Percentiles rank a stretch among this genome's conserved stretches.
Conservation (phyloP, 2,888 invertebrate genomes). For the Philaethria dido region DNA sequence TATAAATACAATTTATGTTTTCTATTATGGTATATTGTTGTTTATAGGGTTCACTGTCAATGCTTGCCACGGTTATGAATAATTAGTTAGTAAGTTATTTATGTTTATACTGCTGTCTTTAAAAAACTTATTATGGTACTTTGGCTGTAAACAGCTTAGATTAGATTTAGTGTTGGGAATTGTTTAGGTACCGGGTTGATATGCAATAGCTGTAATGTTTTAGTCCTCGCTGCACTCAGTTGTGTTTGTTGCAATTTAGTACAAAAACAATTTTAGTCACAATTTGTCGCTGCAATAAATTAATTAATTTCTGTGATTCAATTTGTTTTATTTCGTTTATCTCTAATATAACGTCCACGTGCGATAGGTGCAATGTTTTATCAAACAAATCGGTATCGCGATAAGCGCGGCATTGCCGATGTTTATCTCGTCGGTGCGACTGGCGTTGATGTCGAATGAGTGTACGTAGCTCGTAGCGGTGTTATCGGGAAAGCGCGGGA, state of each 20-base stretch:
- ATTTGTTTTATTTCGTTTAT: constrained; percentile 29
- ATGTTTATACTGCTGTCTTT: constrained; percentile 2
- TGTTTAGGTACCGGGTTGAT: constrained; percentile 22
- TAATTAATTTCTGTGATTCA: constrained; percentile 28
- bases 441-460: constrained; percentile 65
- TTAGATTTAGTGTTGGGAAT: constrained; percentile 18
- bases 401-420: constrained; percentile 56
- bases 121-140: background rate
- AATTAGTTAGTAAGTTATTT: background rate
- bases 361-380: constrained; percentile 51
- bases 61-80: constrained; percentile 28
- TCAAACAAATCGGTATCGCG: constrained; percentile 65
- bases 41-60: constrained; percentile 18
- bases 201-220: constrained; percentile 22
- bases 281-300: constrained; percentile 35
- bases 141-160: background rate
- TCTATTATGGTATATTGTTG: constrained; percentile 5
- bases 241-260: constrained; percentile 35
- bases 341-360: constrained; percentile 22
- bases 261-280: constrained; percentile 38
- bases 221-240: constrained; percentile 23
- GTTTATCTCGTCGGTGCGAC: constrained; percentile 47
- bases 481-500: constrained; percentile 82
- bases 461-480: constrained; percentile 51
- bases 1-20: constrained; percentile 19